A percentile compares a stretch with the other conserved stretches of the same genome.
These are phyloP conservation scores for Anthoptus insignis DNA, from an alignment of 2,888 invertebrate species.

Conservation along the genomic window DNA sequence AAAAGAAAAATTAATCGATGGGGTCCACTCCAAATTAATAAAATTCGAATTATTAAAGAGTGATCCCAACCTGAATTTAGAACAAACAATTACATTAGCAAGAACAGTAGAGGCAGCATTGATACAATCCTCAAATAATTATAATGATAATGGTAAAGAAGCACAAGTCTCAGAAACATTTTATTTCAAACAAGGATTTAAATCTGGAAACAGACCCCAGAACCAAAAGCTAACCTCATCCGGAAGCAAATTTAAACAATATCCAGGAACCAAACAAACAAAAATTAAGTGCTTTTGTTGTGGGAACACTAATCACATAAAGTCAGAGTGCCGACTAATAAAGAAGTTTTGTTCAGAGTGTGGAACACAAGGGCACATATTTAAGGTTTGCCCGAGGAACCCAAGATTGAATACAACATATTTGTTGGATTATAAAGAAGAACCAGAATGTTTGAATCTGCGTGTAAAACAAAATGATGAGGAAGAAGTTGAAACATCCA, in stretches of 20 bases:
- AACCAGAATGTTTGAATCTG: neutral
- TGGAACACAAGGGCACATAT: neutral
- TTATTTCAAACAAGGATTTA: neutral
- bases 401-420: neutral
- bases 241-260: too few species aligned
- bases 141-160: too few species aligned
- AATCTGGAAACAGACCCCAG: neutral
- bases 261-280: neutral
- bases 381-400: neutral
- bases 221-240: neutral
- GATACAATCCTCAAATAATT: neutral
- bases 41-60: conserved; percentile 5
- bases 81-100: neutral
- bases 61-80: neutral
- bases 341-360: neutral
- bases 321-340: neutral
- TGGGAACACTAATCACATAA: conserved; percentile 1
- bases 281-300: conserved; percentile 13
- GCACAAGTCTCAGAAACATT: neutral
- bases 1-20: conserved; percentile 2
- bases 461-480: too few species aligned
- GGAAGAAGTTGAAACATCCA: neutral
- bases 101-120: neutral
- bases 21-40: neutral
- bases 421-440: neutral